These are phyloP conservation scores for Menura novaehollandiae DNA, from an alignment of 2,113 vertebrate genomes.

Conservation along the genomic window DNA sequence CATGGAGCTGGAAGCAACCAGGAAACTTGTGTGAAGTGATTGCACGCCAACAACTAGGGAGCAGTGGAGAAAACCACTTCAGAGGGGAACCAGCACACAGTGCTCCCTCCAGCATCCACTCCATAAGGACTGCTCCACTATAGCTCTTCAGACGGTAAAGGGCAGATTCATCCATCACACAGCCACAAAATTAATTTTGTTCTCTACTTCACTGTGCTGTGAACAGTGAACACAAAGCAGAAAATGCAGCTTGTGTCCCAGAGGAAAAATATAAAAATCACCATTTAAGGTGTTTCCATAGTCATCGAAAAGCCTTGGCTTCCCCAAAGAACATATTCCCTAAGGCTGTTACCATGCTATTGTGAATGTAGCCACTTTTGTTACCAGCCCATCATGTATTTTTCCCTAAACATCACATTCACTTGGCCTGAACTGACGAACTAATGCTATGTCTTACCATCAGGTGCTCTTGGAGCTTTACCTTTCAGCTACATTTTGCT, in stretches of 20 bases:
- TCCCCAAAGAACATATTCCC: background rate
- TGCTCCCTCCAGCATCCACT: background rate
- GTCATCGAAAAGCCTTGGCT: background rate
- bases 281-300: background rate
- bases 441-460: background rate
- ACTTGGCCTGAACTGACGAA: background rate
- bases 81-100: background rate
- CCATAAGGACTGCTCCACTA: background rate
- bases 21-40: background rate
- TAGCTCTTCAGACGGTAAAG: background rate
- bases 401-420: background rate
- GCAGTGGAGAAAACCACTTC: background rate
- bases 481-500: background rate
- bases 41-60: background rate
- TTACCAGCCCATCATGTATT: background rate
- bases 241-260: background rate
- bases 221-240: background rate
- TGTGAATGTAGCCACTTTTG: background rate
- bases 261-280: background rate
- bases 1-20: background rate
- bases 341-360: background rate
- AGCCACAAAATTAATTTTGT: background rate
- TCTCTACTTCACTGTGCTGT: background rate
- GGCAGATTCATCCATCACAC: background rate
- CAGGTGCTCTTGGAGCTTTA: background rate